A percentile compares a stretch with the other conserved stretches of the same genome.
Evolutionary conservation across 2,888 invertebrate genomes (phyloP).

Genomic region (Ornithoptera alexandrae): DNA sequence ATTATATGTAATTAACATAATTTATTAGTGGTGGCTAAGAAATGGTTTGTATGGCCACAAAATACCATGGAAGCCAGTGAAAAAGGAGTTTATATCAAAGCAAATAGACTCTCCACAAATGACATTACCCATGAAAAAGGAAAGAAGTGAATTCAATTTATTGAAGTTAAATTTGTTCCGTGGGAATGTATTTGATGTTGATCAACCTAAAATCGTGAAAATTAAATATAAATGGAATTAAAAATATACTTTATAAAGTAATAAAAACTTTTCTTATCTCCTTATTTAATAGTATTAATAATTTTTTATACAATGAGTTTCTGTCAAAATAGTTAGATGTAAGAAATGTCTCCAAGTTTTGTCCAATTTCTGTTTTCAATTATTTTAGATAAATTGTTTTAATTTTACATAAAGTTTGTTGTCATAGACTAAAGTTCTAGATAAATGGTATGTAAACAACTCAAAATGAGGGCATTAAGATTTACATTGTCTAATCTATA

Average conservation of each 20-base stretch:
- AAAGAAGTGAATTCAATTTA: conserved; percentile 39
- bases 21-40: conserved; percentile 30
- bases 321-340: neutral
- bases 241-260: neutral
- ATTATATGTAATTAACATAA: conserved; percentile 4
- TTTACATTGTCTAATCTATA: neutral
- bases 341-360: neutral
- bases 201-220: conserved; percentile 43
- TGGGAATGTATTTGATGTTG: conserved; percentile 39
- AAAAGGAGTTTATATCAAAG: conserved; percentile 35
- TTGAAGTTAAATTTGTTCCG: conserved; percentile 55
- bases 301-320: neutral
- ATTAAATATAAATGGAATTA: conserved; percentile 20
- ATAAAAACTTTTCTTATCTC: conserved; percentile 8
- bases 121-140: conserved; percentile 39
- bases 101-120: conserved; percentile 39
- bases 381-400: neutral
- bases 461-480: neutral
- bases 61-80: conserved; percentile 56
- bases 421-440: neutral
- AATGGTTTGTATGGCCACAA: conserved; percentile 51
- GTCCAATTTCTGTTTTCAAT: neutral
- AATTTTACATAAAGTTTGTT: neutral
- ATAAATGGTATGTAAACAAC: neutral
- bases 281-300: neutral